Evolutionary conservation across 2,888 invertebrate species (phyloP), one percentile per base, ranked within the genome.

Genomic region (Zygothrica quintamaculata): DNA sequence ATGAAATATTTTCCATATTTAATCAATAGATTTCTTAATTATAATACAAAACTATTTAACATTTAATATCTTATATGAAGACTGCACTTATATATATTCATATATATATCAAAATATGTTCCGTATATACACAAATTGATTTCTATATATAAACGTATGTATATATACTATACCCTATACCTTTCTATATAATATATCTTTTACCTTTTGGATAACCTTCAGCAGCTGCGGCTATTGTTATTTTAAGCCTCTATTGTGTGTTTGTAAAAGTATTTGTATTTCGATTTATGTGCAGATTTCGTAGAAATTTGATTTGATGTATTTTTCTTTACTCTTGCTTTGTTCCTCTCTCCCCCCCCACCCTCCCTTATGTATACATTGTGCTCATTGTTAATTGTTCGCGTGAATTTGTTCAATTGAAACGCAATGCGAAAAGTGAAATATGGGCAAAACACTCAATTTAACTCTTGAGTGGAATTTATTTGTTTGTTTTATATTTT

Each of bases 331-430:
- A 59, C 36, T 55, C 25, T 53, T 42, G 51, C 33, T 52, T 40
- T 62, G 15, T 58, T 64, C 39, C 55, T 62, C 18, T 56, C 43
- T 64, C 42, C 40, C 57, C 51, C 65, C 61, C 56, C 58, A 51
- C 36, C 53, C 65, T 62, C 8, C 42, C 68, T 55, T n/a, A n/a
- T n/a, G n/a, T n/a, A n/a, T n/a, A n/a, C n/a, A n/a, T 74, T 70
- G 57, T 51, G 58, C 53, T 55, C 51, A 71, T 86, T 88, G 79
- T 88, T 89, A 89, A 89, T 88, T 89, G 88, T 89, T 89, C 84
- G 77, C 86, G 81, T 87, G 88, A 89, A 88, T 76, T 89, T 87
- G 65, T 84, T 89, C 79, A 88, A 88, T 81, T 86, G 88, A 86
- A 81, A 71, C 75, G 84, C 74, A 78, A 84, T 78, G 72, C 75